Evolutionary conservation across 2,888 invertebrate species (phyloP), one percentile per base, ranked within the genome.

Genomic region (Drosophila kuntzei): DNA sequence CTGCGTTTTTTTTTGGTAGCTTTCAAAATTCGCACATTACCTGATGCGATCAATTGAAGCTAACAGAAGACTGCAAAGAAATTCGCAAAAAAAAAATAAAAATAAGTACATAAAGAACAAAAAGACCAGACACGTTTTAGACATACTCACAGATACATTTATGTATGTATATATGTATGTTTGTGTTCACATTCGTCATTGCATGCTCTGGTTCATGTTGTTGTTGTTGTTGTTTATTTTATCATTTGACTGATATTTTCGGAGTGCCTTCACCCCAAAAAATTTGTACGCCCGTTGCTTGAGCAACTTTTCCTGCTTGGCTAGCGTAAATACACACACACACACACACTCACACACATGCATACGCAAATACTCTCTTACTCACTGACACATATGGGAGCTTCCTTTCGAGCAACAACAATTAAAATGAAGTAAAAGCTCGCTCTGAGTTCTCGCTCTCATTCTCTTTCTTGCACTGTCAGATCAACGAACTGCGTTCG

Each of bases 161-260:
- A 14, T 36, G 16, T 37, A 73, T 80, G 80, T 80, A 18, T n/a
- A 4, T 44, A 12, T 47, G 47, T 20, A 7, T 49, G 20, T 53
- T 4, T 51, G 54, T 43, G 53, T 9, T 29, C 41, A 54, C 54
- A 80, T 84, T 76, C 71, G 71, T 69, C 74, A 69, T 65, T 80
- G 84, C 71, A 76, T 78, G 83, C 75, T 65, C 70, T 61, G 76
- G 29, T 66, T 80, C 54, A 50, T 57, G 62, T 62, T 72, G 62
- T 55, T 64, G 53, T 69, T 75, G 34, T 34, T 34, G n/a, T 20
- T 39, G 77, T 75, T 80, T 73, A 71, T 76, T 82, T 82, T 78
- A 84, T 84, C 81, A 84, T 83, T 83, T 84, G 82, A 84, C 87
- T 82, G 82, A 87, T 81, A 85, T 83, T 87, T 80, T 84, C 74